A percentile compares a stretch with the other conserved stretches of the same genome.
Evolutionary conservation across 2,113 vertebrate genomes (phyloP).

Genomic region (Puffinus mauretanicus): DNA sequence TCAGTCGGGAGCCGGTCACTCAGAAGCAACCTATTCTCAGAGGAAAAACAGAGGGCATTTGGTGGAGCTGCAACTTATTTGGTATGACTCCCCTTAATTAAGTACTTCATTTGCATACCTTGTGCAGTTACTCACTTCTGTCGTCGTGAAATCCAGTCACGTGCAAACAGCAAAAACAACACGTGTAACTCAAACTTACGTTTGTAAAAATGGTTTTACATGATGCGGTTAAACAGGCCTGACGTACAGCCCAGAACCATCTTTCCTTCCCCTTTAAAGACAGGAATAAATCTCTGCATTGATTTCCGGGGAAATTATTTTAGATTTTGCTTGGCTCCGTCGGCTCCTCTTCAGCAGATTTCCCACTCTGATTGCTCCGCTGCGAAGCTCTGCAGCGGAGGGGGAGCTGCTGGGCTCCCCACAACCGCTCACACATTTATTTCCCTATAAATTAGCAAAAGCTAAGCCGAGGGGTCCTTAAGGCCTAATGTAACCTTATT

Average conservation of each 20-base stretch:
- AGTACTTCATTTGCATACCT: constrained; percentile 46
- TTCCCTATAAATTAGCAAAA: not conserved
- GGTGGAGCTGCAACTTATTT: not conserved
- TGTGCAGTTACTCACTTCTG: constrained; percentile 7
- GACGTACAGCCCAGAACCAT: not conserved
- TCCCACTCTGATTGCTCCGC: not conserved
- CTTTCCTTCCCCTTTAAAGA: not conserved
- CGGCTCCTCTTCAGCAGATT: not conserved
- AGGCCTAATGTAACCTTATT: not conserved
- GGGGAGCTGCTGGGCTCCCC: not conserved
- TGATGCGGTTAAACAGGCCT: not conserved
- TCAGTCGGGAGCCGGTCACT: accelerated
- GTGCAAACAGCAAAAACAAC: constrained; percentile 36
- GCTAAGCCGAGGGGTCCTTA: not conserved
- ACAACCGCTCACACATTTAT: not conserved
- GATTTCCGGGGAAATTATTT: not conserved
- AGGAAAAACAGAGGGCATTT: not conserved
- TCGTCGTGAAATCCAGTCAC: constrained; percentile 16
- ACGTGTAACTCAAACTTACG: not conserved
- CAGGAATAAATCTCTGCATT: not conserved
- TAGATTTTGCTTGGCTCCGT: not conserved
- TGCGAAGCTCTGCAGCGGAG: not conserved
- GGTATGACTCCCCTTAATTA: constrained; percentile 22
- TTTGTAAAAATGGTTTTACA: not conserved
- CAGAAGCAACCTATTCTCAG: accelerated